phyloP scores from a whole-genome alignment of 1,140 invertebrate species.

The fruit fly (Drosophila melanogaster) region Release_6_plus_ISO1_MT NC_004354.4:8141001-8141500 shows the following conservation, averaged over 20 bases:
- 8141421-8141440: conserved; percentile 2
- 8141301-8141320: conserved; percentile 8
- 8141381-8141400: conserved; percentile 37
- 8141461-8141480: background rate
- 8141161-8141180: conserved; percentile 19
- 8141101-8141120: conserved; percentile 5
- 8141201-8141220: background rate
- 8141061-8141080: conserved; percentile 26
- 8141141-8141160: background rate
- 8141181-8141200: conserved; percentile 1
- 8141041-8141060: conserved; percentile 53
- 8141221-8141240: conserved; percentile 18
- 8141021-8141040: conserved; percentile 48
- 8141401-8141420: conserved; percentile 25
- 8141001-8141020: conserved; percentile 50
- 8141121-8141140: background rate
- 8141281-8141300: conserved; percentile 26
- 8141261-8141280: conserved; percentile 38
- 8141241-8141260: conserved; percentile 44
- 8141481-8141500: conserved; percentile 7
- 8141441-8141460: background rate
- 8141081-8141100: conserved; percentile 1
- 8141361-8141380: conserved; percentile 39
- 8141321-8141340: background rate
- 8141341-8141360: background rate